Base-by-base conservation (phyloP, 2,888 invertebrate species). In the Stenchaetothrips biformis region DNA sequence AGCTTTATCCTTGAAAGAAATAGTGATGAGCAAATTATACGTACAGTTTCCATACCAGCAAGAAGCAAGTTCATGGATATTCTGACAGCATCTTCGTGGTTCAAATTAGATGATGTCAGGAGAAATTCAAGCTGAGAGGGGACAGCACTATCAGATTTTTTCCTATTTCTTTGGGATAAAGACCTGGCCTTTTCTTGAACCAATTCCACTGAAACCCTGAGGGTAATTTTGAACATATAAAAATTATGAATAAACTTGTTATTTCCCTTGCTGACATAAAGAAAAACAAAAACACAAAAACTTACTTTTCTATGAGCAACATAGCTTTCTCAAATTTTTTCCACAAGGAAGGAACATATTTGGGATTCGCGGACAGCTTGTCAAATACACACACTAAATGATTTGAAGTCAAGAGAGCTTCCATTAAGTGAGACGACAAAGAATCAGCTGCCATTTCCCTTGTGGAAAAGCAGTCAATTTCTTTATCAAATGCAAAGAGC, bases 31-130 rank as follows among this genome's bases (percentile, higher is more conserved):
- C 9, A 67, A 79, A 49, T 74, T 53, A 78, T 80, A 85, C 87
- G 88, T 88, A 94, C 94, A 82, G 96, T 96, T 85, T 96, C 96
- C 81, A 96, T 92, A 81, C 95, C 95, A 80, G 95, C 96, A 85
- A 96, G 89, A 47, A 96, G 86, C 85, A 95, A 91, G 86, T 97
- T 96, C 67, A 94, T 92, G 81, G 93, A 91, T 89, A 95, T 93
- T 80, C 95, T 95, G 78, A 92, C 89, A n/a, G 96, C 89, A 86
- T 96, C 96, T 85, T 92, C 93, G 27, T 91, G 87, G 86, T 94
- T 92, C 7, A 95, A 85, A 83, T 91, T 91, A 0, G 92, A 89
- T 82, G 92, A 92, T 80, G 90, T 87, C 6, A 95, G 86, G 86
- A 95, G 95, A 37, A 89, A 90, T 81, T 90, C 90, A 78, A 96